A percentile compares a stretch with the other conserved stretches of the same genome.
Conservation (phyloP, 2,113 vertebrate species). For the Columbina picui region DNA sequence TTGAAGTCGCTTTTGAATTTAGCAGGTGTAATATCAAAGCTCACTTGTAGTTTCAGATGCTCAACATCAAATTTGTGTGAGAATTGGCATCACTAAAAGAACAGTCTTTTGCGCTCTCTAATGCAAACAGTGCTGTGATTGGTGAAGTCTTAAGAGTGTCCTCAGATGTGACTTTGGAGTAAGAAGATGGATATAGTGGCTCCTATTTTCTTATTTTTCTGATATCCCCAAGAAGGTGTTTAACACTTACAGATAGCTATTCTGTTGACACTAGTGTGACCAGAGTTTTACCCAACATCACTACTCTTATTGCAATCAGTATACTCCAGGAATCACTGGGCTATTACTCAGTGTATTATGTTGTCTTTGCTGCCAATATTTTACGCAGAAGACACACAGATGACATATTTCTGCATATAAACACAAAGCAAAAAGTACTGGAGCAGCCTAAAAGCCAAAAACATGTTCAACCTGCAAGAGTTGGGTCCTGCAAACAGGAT, state of each 20-base stretch:
- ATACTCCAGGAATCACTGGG: constrained; percentile 52
- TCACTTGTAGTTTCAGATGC: not conserved
- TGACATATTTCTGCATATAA: constrained; percentile 52
- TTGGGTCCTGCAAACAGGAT: not conserved
- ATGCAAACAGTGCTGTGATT: not conserved
- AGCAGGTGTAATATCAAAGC: not conserved
- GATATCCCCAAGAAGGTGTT: not conserved
- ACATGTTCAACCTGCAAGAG: accelerated
- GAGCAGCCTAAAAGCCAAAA: not conserved
- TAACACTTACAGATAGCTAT: not conserved
- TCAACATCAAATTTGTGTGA: not conserved
- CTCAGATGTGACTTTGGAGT: not conserved
- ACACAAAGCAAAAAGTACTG: constrained; percentile 26
- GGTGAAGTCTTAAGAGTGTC: not conserved
- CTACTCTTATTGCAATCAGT: not conserved
- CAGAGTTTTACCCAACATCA: constrained; percentile 16
- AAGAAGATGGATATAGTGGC: not conserved
- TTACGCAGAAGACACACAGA: constrained; percentile 66
- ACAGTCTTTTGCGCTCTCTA: not conserved
- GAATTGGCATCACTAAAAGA: not conserved
- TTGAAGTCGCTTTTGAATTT: not conserved
- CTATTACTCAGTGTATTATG: constrained; percentile 62
- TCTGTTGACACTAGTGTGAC: not conserved
- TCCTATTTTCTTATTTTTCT: not conserved
- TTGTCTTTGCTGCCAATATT: constrained; percentile 56